These are phyloP conservation scores for Berghia stephanieae DNA, from an alignment of 1,140 invertebrate species.

Conservation along the genomic window DNA sequence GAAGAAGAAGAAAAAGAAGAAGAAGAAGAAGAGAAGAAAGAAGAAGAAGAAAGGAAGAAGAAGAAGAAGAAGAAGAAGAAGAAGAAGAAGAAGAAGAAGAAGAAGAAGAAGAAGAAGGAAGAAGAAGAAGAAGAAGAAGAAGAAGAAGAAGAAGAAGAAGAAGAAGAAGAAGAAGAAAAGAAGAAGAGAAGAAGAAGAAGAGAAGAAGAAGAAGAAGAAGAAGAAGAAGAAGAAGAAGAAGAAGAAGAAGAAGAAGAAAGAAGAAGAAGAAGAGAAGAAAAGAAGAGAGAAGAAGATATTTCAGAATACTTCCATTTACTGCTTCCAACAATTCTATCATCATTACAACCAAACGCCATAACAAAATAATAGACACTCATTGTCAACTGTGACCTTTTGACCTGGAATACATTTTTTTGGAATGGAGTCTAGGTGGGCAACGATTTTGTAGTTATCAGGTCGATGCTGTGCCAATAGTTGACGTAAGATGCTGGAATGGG, in stretches of 20 bases:
- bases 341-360: too few relatives aligned
- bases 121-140: neutral
- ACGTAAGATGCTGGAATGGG: too few relatives aligned
- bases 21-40: neutral
- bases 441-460: too few relatives aligned
- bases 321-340: too few relatives aligned
- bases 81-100: neutral
- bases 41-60: neutral
- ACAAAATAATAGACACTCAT: too few relatives aligned
- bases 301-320: too few relatives aligned
- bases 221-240: neutral
- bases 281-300: neutral
- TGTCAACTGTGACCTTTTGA: too few relatives aligned
- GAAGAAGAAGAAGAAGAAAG: neutral
- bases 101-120: neutral
- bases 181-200: neutral
- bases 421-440: too few relatives aligned
- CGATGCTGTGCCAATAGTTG: too few relatives aligned
- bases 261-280: neutral
- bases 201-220: neutral
- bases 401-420: too few relatives aligned
- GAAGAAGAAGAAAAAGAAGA: neutral
- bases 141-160: neutral
- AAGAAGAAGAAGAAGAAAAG: neutral
- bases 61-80: neutral